Evolutionary conservation across 1,140 invertebrate species (phyloP).

Genomic region (Drosophila triauraria): DNA sequence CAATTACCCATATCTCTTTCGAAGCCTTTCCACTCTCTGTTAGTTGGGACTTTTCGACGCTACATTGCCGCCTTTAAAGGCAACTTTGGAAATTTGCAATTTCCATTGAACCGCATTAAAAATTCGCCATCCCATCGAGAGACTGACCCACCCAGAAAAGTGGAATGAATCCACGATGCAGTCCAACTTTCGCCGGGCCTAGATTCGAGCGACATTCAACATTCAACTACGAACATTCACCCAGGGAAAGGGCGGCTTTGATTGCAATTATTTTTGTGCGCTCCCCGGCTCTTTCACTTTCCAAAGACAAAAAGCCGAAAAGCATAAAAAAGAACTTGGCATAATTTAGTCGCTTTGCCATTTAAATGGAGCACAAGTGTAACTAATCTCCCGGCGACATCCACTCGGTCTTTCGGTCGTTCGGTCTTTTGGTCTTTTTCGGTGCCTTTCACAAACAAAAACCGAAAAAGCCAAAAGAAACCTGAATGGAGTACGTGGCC

Average conservation of each 20-base stretch:
- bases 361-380: constrained; percentile 82
- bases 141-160: constrained; percentile 47
- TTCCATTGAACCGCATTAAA: constrained; percentile 41
- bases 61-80: not conserved
- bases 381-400: constrained; percentile 75
- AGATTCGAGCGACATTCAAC: constrained; percentile 40
- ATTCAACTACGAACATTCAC: constrained; percentile 30
- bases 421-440: constrained; percentile 23
- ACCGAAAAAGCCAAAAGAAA: constrained; percentile 36
- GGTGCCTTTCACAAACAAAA: constrained; percentile 69
- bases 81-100: constrained; percentile 32
- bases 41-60: not conserved
- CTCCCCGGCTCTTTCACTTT: constrained; percentile 54
- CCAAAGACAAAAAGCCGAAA: constrained; percentile 37
- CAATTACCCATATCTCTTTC: not conserved
- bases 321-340: constrained; percentile 58
- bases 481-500: constrained; percentile 64
- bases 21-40: not conserved
- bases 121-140: constrained; percentile 33
- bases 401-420: constrained; percentile 30
- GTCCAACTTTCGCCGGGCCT: constrained; percentile 40
- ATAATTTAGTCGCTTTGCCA: constrained; percentile 64
- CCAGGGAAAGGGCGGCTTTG: constrained; percentile 52
- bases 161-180: constrained; percentile 2
- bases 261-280: constrained; percentile 50